phyloP scores from a whole-genome alignment of 2,888 invertebrate genomes.

The Melanostoma mellinum region DNA sequence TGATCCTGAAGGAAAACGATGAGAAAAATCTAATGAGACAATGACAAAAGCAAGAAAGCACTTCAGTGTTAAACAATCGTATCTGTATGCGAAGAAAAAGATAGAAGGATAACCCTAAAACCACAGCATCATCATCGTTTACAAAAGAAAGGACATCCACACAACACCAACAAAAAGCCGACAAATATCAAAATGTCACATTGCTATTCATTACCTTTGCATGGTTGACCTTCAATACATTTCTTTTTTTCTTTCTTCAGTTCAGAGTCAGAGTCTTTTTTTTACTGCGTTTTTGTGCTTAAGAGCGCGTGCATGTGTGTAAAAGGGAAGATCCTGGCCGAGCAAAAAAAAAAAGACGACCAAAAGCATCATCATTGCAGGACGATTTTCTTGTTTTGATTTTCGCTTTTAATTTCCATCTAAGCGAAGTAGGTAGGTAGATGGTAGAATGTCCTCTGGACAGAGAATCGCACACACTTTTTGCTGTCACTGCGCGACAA shows the following conservation, averaged over 20 bases:
- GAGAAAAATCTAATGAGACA: conserved; percentile 59
- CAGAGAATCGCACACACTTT: conserved; percentile 28
- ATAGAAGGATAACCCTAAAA: conserved; percentile 61
- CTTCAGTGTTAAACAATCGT: conserved; percentile 66
- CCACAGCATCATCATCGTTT: conserved; percentile 37
- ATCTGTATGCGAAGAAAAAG: conserved; percentile 47
- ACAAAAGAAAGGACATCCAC: conserved; percentile 48
- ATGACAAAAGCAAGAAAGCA: conserved; percentile 61
- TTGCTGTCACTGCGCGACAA: conserved; percentile 14
- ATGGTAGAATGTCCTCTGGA: conserved; percentile 20
- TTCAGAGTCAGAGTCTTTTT: no score
- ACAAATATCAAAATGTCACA: conserved; percentile 70
- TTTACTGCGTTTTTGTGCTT: conserved; percentile 48
- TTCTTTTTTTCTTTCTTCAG: neutral
- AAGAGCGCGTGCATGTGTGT: conserved; percentile 70
- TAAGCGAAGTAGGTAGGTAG: conserved; percentile 14
- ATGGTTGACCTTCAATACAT: conserved; percentile 77
- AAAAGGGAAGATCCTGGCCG: conserved; percentile 62
- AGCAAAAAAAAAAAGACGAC: conserved; percentile 12
- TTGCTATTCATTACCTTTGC: conserved; percentile 76
- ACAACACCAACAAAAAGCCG: conserved; percentile 47
- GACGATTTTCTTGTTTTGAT: conserved; percentile 64
- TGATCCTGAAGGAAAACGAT: conserved; percentile 65
- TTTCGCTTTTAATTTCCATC: conserved; percentile 67
- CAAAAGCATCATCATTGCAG: conserved; percentile 17